Percentiles rank a stretch among this genome's conserved stretches.
phyloP scores from a whole-genome alignment of 1,140 invertebrate genomes.

The Bilobella aurantiaca region DNA sequence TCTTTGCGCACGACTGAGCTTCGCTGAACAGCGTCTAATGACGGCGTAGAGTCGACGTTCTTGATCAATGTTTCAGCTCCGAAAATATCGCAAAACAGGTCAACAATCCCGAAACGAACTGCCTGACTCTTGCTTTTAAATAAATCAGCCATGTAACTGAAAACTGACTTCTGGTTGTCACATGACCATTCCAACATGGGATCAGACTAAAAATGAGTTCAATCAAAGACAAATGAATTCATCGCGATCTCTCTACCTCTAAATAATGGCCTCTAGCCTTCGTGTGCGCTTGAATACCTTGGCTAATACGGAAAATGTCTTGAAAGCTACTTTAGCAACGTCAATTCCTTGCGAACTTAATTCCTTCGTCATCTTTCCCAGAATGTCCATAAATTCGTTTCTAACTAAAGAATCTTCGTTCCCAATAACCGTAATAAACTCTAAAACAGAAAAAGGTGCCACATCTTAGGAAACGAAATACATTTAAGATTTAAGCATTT shows the following conservation, averaged over 20 bases:
- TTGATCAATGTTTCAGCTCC: background rate
- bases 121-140: slow-evolving; percentile 15
- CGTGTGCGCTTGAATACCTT: too few relatives aligned
- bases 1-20: background rate
- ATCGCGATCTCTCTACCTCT: background rate
- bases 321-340: slow-evolving; percentile 13
- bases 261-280: too few relatives aligned
- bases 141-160: background rate
- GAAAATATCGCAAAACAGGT: slow-evolving; percentile 16
- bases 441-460: slow-evolving; percentile 2
- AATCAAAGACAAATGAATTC: background rate
- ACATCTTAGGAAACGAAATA: background rate
- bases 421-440: slow-evolving; percentile 6
- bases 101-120: slow-evolving; percentile 4
- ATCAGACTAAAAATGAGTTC: background rate
- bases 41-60: too few relatives aligned
- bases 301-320: slow-evolving; percentile 15
- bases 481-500: background rate
- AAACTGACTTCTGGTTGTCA: background rate
- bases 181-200: background rate
- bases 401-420: background rate
- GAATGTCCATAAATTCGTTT: slow-evolving; percentile 22
- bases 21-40: background rate
- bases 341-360: slow-evolving; percentile 5
- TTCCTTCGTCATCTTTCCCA: slow-evolving; percentile 8